Base-by-base conservation (phyloP, 2,888 invertebrate species). In the Nomada lathburiana region DNA sequence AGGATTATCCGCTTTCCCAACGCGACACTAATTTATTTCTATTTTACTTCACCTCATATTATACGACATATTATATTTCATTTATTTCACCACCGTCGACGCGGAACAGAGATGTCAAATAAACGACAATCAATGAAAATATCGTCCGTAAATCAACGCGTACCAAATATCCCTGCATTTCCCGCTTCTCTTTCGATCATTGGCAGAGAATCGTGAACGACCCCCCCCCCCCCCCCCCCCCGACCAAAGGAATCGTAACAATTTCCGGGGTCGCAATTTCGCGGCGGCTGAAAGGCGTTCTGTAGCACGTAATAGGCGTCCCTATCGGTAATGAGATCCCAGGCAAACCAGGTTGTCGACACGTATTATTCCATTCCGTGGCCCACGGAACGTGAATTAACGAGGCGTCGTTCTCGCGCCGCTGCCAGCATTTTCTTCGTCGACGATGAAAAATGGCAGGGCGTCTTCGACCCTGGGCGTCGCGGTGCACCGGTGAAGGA, bases 291-390 rank as follows among this genome's bases (percentile, higher is more conserved):
- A 57, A 78, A 57, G 59, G 44, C 65, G 50, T 65, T 74, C 52
- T 57, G 67, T 62, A 60, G 57, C 50, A 29, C 63, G 80, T 82
- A 85, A 87, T 79, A 75, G 79, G 57, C 72, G 77, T 59, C 65
- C 76, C 85, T 87, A 83, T 85, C 83, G 87, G 75, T 85, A 87
- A 87, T 78, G 83, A 87, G 81, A 87, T 85, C 69, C 78, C 75
- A 69, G 60, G n/a, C 60, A 64, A 53, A 62, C 62, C 47, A 57
- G 68, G 76, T 69, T 63, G 78, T 78, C 80, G 83, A 76, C 85
- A 76, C 77, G 81, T 80, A 71, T 87, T 87, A 84, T 87, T 85
- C 76, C 78, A 60, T 69, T 77, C 36, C 18, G 76, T 70, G 67
- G 50, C 64, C 13, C 55, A 18, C 50, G 81, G 52, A 74, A 72